Percentiles rank a stretch among this genome's conserved stretches.
These are phyloP conservation scores for Gambusia holbrooki DNA, from an alignment of 2,113 vertebrate genomes.

Conservation along the genomic window DNA sequence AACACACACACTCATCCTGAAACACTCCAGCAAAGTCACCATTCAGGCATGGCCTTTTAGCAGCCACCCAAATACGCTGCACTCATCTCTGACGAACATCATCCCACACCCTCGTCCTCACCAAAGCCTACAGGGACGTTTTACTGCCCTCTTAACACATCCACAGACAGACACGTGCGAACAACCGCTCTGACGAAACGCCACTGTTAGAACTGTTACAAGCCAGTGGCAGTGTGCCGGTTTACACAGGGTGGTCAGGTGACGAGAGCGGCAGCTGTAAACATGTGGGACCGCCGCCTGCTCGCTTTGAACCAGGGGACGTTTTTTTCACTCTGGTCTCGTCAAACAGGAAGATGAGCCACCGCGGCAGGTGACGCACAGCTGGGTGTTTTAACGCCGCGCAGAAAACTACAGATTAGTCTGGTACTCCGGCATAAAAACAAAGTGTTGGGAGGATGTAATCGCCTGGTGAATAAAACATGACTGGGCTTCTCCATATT, in stretches of 20 bases:
- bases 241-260: neutral
- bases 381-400: slow-evolving; percentile 31
- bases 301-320: slow-evolving; percentile 50
- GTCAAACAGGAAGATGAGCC: slow-evolving; percentile 42
- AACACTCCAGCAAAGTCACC: slow-evolving; percentile 45
- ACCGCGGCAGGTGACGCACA: slow-evolving; percentile 42
- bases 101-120: slow-evolving; percentile 15
- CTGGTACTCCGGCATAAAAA: neutral
- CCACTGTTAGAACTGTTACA: slow-evolving; percentile 47
- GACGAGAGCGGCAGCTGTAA: slow-evolving; percentile 54
- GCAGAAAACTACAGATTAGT: slow-evolving; percentile 40
- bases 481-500: slow-evolving; percentile 11
- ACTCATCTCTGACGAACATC: slow-evolving; percentile 10
- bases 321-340: slow-evolving; percentile 56
- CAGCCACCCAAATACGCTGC: slow-evolving; percentile 45
- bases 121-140: slow-evolving; percentile 28
- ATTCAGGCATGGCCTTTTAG: slow-evolving; percentile 38
- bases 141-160: slow-evolving; percentile 44
- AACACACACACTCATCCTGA: slow-evolving; percentile 60
- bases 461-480: neutral
- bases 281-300: slow-evolving; percentile 58
- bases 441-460: neutral
- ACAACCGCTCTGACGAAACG: slow-evolving; percentile 43
- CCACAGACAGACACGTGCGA: slow-evolving; percentile 53
- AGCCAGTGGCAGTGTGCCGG: slow-evolving; percentile 41